Evolutionary conservation across 2,113 vertebrate species (phyloP).

Genomic region (Zosterops pallidus): DNA sequence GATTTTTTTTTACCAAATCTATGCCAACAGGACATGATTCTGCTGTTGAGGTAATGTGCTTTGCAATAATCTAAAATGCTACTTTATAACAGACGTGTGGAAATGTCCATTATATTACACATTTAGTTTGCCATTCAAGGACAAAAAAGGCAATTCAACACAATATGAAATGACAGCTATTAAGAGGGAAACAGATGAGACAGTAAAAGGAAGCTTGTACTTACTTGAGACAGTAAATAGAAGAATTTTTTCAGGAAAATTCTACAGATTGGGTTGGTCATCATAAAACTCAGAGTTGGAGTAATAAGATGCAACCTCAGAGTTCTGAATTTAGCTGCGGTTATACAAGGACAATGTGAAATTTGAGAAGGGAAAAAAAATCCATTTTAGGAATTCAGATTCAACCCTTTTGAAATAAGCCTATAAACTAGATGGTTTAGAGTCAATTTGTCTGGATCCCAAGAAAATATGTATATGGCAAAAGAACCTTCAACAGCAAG

Average conservation of each 20-base stretch:
- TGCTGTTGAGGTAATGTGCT: neutral
- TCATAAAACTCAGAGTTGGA: neutral
- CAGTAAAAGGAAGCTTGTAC: neutral
- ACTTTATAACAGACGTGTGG: neutral
- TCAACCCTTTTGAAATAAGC: neutral
- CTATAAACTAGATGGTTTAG: neutral
- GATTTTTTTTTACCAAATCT: neutral
- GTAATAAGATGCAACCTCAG: neutral
- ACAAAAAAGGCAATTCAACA: neutral
- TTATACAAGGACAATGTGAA: neutral
- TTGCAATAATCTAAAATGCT: neutral
- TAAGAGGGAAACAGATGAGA: neutral
- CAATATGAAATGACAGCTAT: neutral
- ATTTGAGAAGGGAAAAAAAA: neutral
- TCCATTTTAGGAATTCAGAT: neutral
- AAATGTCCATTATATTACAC: neutral
- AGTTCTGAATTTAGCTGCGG: neutral
- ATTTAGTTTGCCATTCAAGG: neutral
- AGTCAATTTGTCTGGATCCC: neutral
- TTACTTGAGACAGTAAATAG: neutral
- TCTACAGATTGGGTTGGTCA: neutral
- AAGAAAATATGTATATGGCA: neutral
- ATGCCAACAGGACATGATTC: neutral
- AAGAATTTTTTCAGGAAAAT: neutral
- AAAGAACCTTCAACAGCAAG: neutral